These are phyloP conservation scores for Tangara arthus DNA, from an alignment of 2,797 vertebrate species.

Conservation along the genomic window DNA sequence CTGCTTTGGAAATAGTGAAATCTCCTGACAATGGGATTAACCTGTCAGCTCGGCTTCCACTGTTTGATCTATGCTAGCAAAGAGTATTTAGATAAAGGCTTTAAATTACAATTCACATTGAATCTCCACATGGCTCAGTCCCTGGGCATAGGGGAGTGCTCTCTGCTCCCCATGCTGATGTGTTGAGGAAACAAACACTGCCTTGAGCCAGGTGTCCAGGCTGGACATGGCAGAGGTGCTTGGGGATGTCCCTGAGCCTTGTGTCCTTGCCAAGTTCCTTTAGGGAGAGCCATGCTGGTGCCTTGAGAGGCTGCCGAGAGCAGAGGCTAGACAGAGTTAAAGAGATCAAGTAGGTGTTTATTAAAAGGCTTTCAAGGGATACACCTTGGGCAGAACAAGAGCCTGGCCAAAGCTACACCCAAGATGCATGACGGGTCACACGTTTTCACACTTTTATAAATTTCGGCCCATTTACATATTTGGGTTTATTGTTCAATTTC, in stretches of 20 bases:
- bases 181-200: neutral
- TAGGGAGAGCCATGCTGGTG: neutral
- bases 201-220: neutral
- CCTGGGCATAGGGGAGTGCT: neutral
- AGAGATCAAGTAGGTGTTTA: neutral
- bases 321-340: neutral
- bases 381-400: neutral
- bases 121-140: neutral
- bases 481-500: neutral
- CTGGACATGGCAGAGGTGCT: neutral
- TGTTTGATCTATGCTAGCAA: neutral
- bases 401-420: neutral
- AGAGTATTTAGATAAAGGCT: neutral
- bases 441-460: neutral
- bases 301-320: neutral
- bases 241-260: neutral
- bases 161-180: rapidly evolving
- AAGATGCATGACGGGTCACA: rapidly evolving
- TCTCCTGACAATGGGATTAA: conserved; percentile 13
- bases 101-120: neutral
- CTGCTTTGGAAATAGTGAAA: neutral
- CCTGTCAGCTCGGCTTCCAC: neutral
- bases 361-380: neutral
- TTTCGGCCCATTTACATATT: neutral
- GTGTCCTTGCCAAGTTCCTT: neutral